Conservation (phyloP, 2,113 vertebrate genomes). For the Halcyon senegalensis region DNA sequence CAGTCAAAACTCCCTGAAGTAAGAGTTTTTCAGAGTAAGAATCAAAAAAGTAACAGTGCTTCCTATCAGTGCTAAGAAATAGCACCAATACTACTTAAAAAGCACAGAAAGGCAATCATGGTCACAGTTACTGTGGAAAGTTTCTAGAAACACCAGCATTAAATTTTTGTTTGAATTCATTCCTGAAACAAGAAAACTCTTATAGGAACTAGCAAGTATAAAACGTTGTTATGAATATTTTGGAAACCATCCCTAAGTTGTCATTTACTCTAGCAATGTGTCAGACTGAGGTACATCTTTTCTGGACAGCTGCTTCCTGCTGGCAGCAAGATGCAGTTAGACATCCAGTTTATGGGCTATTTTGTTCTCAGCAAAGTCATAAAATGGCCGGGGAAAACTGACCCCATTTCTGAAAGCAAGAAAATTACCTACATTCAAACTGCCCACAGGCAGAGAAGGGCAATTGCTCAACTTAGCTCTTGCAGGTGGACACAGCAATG, state of each 20-base stretch:
- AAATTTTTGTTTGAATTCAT: not conserved
- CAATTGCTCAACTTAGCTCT: not conserved
- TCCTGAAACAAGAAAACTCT: not conserved
- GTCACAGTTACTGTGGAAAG: not conserved
- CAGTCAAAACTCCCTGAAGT: not conserved
- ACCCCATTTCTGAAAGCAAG: not conserved
- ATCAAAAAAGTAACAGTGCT: not conserved
- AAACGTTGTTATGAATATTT: not conserved
- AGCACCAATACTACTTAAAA: not conserved
- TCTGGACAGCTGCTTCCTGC: not conserved
- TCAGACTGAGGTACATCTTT: not conserved
- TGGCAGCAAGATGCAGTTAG: not conserved
- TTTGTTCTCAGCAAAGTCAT: not conserved
- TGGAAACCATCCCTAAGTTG: not conserved
- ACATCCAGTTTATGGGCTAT: not conserved
- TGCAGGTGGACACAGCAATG: not conserved
- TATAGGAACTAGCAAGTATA: constrained; percentile 1
- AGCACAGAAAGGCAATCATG: not conserved
- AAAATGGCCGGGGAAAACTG: not conserved
- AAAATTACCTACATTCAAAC: not conserved
- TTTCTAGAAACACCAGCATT: not conserved
- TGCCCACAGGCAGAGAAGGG: not conserved
- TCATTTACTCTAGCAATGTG: not conserved
- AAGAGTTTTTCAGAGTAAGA: not conserved
- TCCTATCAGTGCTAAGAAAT: not conserved